Evolutionary conservation across 2,113 vertebrate genomes (phyloP), one percentile per base, ranked within the genome.

Genomic region (Phyllostomus hastatus): DNA sequence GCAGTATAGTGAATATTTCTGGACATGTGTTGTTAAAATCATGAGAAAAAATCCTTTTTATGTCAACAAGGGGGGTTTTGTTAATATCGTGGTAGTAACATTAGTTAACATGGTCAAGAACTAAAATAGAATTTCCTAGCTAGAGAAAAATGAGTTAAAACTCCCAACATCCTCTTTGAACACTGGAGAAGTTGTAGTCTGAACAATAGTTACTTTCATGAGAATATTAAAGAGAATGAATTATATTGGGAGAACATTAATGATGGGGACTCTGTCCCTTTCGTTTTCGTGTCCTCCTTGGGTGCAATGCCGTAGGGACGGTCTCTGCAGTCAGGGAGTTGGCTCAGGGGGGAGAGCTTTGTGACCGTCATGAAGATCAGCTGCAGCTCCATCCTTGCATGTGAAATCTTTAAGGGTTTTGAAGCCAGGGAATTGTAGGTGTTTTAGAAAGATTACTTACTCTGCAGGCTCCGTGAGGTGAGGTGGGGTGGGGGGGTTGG

Each of bases 1-100:
- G 52, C 46, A 89, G 38, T 5, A 1, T 52, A 59, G 76, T 75
- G 50, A 78, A 15, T 97, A 82, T 92, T 93, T 97, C 96, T 91
- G 76, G 79, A 75, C 8, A 69, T 17, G 20, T 61, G 7, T 64
- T 90, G 33, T 92, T 92, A 86, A 79, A 85, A 79, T 79, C 31
- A 69, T 88, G 59, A 78, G 78, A 90, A 86, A 86, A 80, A 80
- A 75, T 70, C 19, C 41, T 91, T 91, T 81, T 66, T 15, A 3
- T 86, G 61, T 70, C 61, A 88, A 61, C 54, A 52, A 43, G 26
- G 33, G 64, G 59, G 26, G 33, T 92, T 96, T 69, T 84, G n/a
- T 88, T 88, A 72, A 52, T 35, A 17, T 69, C 59, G 26, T 54
- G 54, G 38, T 64, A 28, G 28, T 33, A 64, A 46, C 33, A 10